Evolutionary conservation across 2,888 invertebrate species (phyloP).

Genomic region (Lasiommata megera): DNA sequence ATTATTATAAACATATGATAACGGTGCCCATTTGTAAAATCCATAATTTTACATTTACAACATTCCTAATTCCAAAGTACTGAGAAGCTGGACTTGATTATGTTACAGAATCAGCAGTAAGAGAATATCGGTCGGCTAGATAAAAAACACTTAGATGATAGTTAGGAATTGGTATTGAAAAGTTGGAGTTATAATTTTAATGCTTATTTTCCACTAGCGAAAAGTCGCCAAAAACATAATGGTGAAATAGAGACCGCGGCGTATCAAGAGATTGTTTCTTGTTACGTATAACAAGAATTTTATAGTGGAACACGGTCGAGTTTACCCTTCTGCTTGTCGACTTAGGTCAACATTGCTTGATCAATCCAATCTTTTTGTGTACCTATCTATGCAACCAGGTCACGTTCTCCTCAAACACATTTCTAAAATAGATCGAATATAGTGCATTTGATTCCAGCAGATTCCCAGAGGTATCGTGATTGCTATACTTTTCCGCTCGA

Average conservation of each 20-base stretch:
- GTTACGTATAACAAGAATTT: not conserved
- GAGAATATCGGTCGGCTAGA: too few species aligned
- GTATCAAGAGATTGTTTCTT: not conserved
- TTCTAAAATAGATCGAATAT: conserved; percentile 3
- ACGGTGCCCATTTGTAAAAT: too few species aligned
- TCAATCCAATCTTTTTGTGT: conserved; percentile 9
- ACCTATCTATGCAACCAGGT: conserved; percentile 2
- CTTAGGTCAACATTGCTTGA: conserved; percentile 2
- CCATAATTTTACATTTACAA: too few species aligned
- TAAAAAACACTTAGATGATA: too few species aligned
- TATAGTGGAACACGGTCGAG: not conserved
- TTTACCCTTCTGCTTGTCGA: not conserved
- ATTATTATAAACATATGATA: too few species aligned
- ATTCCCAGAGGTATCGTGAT: conserved; percentile 1
- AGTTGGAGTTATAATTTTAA: not conserved
- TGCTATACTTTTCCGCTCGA: conserved; percentile 9
- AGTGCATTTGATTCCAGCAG: conserved; percentile 3
- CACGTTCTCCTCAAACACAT: conserved; percentile 1
- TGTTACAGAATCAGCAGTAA: too few species aligned
- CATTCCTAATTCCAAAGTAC: too few species aligned
- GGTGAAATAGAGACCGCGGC: too few species aligned
- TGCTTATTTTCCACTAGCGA: not conserved
- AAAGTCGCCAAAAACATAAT: too few species aligned
- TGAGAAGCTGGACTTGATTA: too few species aligned
- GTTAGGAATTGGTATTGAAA: too few species aligned